Base-by-base conservation (phyloP, 2,797 vertebrate species). In the Scolopax rusticola region DNA sequence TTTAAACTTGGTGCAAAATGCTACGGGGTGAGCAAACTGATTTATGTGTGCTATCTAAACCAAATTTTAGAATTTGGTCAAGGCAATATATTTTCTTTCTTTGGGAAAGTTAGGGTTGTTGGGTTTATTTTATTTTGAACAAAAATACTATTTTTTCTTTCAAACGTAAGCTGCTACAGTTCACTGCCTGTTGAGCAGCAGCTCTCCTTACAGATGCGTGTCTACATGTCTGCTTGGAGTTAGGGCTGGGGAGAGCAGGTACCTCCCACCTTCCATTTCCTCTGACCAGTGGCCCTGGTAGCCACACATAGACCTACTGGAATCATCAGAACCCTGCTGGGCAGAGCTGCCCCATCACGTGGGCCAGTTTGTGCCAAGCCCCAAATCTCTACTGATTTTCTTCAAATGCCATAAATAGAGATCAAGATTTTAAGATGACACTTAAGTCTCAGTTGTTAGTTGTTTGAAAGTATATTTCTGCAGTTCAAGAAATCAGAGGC, bases 21-120 rank as follows among this genome's bases (percentile, higher is more conserved):
- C 84, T 90, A 6, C 84, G 57, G 80, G 33, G 15, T 36, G 53
- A 79, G 78, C 70, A 91, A 92, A 84, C 59, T 69, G 88, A 93
- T 94, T 94, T 92, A 89, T 90, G 25, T 89, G 28, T 48, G 47
- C 57, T 86, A 65, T 87, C 51, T 64, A 90, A 95, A 59, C 2
- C 59, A 78, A 65, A 78, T 95, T 68, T 77, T 95, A 51, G 10
- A 59, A 48, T 87, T 69, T 85, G 53, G 11, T 93, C 33, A 68
- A 59, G 53, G 68, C 24, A 47, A 15, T 90, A 11, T 51, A 67
- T 79, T 92, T 92, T 92, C 32, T 59, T 43, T 79, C 23, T 76
- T 90, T 2, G 2, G 68, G 23, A 63, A 87, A 77, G 78, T 56
- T 67, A 65, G 32, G n/a, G 33, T 50, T 63, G 51, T 63, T 77